phyloP scores from a whole-genome alignment of 2,113 vertebrate genomes.

The Hypocryptadius cinnamomeus region DNA sequence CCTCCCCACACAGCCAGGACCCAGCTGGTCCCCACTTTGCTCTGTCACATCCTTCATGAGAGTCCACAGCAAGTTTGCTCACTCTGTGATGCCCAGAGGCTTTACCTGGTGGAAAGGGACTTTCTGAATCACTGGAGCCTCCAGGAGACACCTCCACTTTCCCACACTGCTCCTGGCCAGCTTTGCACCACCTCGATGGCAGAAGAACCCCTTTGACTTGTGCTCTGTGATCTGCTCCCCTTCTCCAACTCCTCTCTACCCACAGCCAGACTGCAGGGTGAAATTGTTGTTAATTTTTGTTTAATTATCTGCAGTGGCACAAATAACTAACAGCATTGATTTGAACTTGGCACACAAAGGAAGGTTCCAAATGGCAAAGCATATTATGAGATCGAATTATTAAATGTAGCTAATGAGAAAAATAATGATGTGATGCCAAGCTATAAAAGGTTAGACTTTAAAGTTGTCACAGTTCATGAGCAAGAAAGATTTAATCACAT shows the following conservation, averaged over 20 bases:
- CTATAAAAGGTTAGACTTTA: constrained; percentile 62
- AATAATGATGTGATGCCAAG: constrained; percentile 64
- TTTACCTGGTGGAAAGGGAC: not conserved
- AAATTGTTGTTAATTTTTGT: constrained; percentile 65
- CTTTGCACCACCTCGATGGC: not conserved
- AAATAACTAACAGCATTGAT: constrained; percentile 65
- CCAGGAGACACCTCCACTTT: not conserved
- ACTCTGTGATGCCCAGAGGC: not conserved
- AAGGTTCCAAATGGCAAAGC: constrained; percentile 61
- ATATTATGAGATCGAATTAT: constrained; percentile 63
- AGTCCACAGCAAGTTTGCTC: not conserved
- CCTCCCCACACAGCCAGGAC: accelerated
- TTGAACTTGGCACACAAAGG: constrained; percentile 63
- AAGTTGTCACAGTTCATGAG: constrained; percentile 65
- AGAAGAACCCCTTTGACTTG: not conserved
- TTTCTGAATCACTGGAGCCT: not conserved
- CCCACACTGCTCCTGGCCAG: not conserved
- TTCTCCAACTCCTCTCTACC: not conserved
- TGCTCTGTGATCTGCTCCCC: not conserved
- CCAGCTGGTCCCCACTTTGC: not conserved
- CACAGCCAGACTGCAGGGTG: constrained; percentile 23
- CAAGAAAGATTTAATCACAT: constrained; percentile 61
- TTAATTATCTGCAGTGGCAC: constrained; percentile 64
- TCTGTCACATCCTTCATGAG: accelerated
- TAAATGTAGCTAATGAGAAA: constrained; percentile 59